Evolutionary conservation across 2,888 invertebrate genomes (phyloP).

Genomic region (Gasteruption jaculator): DNA sequence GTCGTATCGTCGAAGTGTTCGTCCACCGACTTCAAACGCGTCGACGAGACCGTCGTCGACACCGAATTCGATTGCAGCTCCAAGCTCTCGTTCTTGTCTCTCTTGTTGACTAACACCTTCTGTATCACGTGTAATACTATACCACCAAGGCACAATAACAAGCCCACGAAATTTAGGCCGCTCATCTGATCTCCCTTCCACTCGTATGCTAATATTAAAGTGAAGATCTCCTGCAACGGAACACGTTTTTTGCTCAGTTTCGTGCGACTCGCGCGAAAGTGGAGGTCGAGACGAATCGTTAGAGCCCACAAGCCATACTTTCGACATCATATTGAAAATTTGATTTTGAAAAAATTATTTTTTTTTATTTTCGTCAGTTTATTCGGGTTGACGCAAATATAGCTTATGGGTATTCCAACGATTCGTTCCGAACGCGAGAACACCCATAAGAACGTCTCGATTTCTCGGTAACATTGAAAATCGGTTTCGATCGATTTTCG

Average conservation of each 20-base stretch:
- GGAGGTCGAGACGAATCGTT: no score
- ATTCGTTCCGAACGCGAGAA: no score
- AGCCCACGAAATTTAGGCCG: conserved; percentile 76
- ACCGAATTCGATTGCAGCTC: conserved; percentile 41
- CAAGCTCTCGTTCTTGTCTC: conserved; percentile 34
- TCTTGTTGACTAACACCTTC: conserved; percentile 54
- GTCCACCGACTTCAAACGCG: conserved; percentile 36
- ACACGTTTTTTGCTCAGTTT: neutral
- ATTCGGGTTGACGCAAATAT: no score
- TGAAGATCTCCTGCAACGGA: conserved; percentile 78
- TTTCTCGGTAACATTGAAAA: no score
- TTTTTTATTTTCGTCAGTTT: neutral
- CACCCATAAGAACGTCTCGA: no score
- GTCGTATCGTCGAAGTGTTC: no score
- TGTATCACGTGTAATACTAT: conserved; percentile 80
- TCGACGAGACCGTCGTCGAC: conserved; percentile 29
- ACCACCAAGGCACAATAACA: conserved; percentile 83
- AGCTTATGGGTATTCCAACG: no score
- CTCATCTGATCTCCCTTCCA: conserved; percentile 84
- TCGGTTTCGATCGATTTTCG: no score
- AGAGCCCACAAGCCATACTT: no score
- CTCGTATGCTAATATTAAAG: conserved; percentile 81
- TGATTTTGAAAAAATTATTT: neutral
- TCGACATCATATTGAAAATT: no score
- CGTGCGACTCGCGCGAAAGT: no score